These are phyloP conservation scores for Aspidiotus destructor DNA, from an alignment of 2,888 invertebrate species.

Conservation along the genomic window DNA sequence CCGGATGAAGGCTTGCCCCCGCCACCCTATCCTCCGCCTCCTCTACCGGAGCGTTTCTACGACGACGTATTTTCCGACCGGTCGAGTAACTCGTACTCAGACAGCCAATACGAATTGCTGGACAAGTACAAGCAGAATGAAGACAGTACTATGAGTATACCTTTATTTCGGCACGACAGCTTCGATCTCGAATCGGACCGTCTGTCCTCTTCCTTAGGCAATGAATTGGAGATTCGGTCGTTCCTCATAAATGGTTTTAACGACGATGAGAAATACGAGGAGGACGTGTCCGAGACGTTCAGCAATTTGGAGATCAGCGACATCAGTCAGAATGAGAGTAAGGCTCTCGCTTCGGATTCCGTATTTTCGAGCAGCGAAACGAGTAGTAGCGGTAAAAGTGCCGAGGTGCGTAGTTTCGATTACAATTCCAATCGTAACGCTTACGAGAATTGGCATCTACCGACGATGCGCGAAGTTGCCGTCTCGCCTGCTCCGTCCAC, in stretches of 20 bases:
- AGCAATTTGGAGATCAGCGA: background rate
- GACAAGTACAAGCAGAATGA: slow-evolving; percentile 10
- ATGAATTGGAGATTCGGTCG: slow-evolving; percentile 21
- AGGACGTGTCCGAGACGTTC: background rate
- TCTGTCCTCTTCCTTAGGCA: slow-evolving; percentile 9
- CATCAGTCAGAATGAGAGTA: background rate
- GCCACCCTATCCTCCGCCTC: slow-evolving; percentile 18
- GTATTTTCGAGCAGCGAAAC: slow-evolving; percentile 28
- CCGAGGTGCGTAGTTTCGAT: slow-evolving; percentile 17
- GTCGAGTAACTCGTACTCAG: slow-evolving; percentile 24
- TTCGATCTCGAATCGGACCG: background rate
- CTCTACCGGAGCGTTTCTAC: background rate
- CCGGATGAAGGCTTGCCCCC: slow-evolving; percentile 18
- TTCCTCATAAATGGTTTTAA: too few species aligned
- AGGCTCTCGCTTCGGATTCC: slow-evolving; percentile 1
- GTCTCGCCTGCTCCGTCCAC: background rate
- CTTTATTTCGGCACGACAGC: background rate
- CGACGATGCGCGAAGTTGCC: background rate
- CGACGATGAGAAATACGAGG: slow-evolving; percentile 2
- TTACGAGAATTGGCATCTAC: slow-evolving; percentile 21
- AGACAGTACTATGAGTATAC: background rate
- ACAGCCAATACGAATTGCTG: slow-evolving; percentile 14
- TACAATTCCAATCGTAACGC: slow-evolving; percentile 1
- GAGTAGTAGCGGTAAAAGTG: slow-evolving; percentile 27
- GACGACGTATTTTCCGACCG: slow-evolving; percentile 21